Evolutionary conservation across 2,113 vertebrate species (phyloP).

Genomic region (Daubentonia madagascariensis): DNA sequence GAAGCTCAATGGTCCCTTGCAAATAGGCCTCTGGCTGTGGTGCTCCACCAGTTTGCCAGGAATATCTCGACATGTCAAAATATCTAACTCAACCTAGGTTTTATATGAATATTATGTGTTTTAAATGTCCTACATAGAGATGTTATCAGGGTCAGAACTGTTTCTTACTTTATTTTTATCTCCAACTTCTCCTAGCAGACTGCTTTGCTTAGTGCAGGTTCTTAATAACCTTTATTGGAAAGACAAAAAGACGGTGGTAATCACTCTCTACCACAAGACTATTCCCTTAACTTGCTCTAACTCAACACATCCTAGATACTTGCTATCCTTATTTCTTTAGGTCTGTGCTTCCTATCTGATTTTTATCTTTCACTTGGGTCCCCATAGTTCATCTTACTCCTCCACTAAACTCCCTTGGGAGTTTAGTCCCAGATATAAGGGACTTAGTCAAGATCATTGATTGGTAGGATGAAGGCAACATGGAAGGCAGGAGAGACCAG

Average conservation of each 20-base stretch:
- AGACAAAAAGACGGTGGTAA: neutral
- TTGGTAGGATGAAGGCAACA: neutral
- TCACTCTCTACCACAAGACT: neutral
- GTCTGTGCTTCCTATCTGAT: neutral
- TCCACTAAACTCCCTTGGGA: neutral
- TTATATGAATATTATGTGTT: neutral
- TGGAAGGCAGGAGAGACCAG: neutral
- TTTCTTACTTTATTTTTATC: neutral
- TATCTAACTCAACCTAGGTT: neutral
- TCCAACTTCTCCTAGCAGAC: neutral
- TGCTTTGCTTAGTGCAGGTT: neutral
- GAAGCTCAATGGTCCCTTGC: neutral
- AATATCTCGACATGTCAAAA: neutral
- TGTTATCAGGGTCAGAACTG: neutral
- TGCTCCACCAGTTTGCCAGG: neutral
- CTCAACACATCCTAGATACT: neutral
- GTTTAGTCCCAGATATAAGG: neutral
- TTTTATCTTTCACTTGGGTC: neutral
- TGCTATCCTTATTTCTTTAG: neutral
- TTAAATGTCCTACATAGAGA: neutral
- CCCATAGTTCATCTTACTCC: neutral
- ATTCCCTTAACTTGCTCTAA: neutral
- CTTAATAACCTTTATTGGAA: neutral
- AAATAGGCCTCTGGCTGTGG: neutral
- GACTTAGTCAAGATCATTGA: neutral